Conservation (phyloP, 2,113 vertebrate species). For the Centropus bengalensis region DNA sequence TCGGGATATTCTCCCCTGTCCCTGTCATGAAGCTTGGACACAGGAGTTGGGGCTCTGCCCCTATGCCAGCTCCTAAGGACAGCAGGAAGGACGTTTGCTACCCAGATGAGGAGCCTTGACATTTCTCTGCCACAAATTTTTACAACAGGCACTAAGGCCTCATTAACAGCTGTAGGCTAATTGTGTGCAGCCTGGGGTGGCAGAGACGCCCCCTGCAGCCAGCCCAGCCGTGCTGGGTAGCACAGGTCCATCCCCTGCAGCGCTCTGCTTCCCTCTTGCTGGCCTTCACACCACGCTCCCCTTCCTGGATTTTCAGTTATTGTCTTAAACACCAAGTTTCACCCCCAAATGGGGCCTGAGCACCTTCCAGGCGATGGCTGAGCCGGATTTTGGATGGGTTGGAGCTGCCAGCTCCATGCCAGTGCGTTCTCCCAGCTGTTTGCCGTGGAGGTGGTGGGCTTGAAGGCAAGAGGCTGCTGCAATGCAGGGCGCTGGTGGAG, state of each 20-base stretch:
- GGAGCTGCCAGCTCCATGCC: too few species aligned
- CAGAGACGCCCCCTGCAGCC: accelerated
- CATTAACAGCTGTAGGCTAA: accelerated
- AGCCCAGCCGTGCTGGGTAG: accelerated
- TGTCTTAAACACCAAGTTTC: accelerated
- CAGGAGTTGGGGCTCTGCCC: too few species aligned
- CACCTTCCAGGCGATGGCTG: neutral
- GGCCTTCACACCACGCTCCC: accelerated
- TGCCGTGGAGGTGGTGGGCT: accelerated
- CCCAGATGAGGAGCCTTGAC: neutral
- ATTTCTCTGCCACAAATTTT: neutral
- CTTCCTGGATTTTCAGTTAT: accelerated
- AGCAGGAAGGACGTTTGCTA: accelerated
- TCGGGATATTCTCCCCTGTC: accelerated
- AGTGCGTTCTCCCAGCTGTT: accelerated
- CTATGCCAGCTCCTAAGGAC: neutral
- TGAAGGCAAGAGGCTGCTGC: neutral
- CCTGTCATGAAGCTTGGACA: accelerated
- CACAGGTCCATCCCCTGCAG: neutral
- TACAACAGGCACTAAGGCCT: accelerated
- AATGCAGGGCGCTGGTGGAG: neutral
- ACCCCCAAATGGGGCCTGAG: accelerated
- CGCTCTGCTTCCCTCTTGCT: accelerated
- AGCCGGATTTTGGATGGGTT: neutral
- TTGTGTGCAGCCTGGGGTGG: accelerated